These are phyloP conservation scores for Rhinichthys klamathensis DNA, from an alignment of 2,113 vertebrate species.

Conservation along the genomic window DNA sequence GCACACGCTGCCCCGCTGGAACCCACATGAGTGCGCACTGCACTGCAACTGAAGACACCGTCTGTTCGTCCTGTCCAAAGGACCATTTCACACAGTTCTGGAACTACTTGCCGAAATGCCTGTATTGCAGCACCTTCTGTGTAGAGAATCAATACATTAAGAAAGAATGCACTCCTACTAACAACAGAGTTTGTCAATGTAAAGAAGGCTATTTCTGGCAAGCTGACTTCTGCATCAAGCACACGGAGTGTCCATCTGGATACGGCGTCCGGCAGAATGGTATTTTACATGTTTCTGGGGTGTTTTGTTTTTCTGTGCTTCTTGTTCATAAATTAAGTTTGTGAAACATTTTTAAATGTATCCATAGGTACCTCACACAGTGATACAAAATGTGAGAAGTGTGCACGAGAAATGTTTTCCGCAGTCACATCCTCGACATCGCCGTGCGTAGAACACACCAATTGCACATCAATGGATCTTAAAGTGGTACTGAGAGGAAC, in stretches of 20 bases:
- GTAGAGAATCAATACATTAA: slow-evolving; percentile 62
- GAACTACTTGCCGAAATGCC: slow-evolving; percentile 74
- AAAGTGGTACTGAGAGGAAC: slow-evolving; percentile 55
- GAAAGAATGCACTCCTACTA: slow-evolving; percentile 62
- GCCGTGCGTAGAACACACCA: slow-evolving; percentile 63
- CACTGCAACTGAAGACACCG: slow-evolving; percentile 57
- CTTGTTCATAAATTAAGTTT: background rate
- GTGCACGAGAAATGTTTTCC: slow-evolving; percentile 69
- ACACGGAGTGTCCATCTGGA: slow-evolving; percentile 63
- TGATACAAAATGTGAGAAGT: slow-evolving; percentile 70
- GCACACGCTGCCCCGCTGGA: slow-evolving; percentile 68
- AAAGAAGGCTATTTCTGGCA: slow-evolving; percentile 64
- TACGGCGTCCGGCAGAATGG: slow-evolving; percentile 63
- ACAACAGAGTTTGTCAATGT: slow-evolving; percentile 74
- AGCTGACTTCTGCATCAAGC: slow-evolving; percentile 63
- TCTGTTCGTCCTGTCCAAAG: slow-evolving; percentile 56
- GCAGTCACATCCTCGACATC: slow-evolving; percentile 54
- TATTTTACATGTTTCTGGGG: slow-evolving; percentile 38
- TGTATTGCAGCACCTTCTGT: slow-evolving; percentile 74
- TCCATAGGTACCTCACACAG: slow-evolving; percentile 61
- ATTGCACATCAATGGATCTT: slow-evolving; percentile 56
- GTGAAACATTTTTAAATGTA: background rate
- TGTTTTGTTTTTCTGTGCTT: background rate
- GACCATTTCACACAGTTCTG: slow-evolving; percentile 70
- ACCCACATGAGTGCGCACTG: slow-evolving; percentile 61